phyloP scores from a whole-genome alignment of 2,888 invertebrate genomes.

The Leptothorax acervorum region DNA sequence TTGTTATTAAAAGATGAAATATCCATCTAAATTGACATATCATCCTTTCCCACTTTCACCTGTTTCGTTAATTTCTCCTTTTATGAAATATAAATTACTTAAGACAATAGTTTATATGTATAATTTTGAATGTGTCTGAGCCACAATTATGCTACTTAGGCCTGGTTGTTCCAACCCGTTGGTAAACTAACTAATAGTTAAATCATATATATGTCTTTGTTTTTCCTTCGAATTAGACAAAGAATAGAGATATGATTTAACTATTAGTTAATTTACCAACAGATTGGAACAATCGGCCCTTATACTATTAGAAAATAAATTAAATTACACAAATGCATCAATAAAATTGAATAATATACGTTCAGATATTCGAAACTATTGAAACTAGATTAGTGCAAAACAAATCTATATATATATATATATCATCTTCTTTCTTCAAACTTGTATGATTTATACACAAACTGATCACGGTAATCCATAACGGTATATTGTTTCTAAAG shows the following conservation, averaged over 20 bases:
- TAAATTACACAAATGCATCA: background rate
- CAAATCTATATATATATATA: background rate
- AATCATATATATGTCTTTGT: too few species aligned
- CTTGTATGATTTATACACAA: background rate
- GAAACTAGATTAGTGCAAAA: background rate
- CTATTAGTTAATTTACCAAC: too few species aligned
- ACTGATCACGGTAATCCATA: background rate
- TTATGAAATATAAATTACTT: background rate
- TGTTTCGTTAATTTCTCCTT: background rate
- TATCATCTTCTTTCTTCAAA: background rate
- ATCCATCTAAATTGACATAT: background rate
- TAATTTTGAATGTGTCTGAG: background rate
- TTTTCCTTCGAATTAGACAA: too few species aligned
- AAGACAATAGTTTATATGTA: background rate
- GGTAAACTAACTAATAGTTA: too few species aligned
- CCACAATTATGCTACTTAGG: background rate
- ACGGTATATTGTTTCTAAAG: background rate
- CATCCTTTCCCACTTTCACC: background rate
- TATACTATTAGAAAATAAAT: slow-evolving; percentile 19
- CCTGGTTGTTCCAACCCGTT: too few species aligned
- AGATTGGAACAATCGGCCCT: too few species aligned
- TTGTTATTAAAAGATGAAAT: background rate
- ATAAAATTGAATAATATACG: background rate
- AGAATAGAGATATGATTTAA: too few species aligned
- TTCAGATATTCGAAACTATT: background rate